phyloP scores from a whole-genome alignment of 2,797 vertebrate species.

The Helarctos malayanus region DNA sequence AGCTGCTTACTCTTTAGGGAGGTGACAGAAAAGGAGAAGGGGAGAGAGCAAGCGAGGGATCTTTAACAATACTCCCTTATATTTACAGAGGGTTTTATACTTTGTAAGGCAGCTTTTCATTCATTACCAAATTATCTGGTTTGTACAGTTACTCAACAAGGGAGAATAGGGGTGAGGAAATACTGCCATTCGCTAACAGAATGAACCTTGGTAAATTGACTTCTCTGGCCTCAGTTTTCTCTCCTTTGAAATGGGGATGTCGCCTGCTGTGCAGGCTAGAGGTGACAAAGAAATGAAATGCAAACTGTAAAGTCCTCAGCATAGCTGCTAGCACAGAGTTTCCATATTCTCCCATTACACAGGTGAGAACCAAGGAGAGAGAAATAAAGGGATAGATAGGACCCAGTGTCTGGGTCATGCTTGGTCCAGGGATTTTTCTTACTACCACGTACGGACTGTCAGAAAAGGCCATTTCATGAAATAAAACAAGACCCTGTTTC shows the following conservation, averaged over 20 bases:
- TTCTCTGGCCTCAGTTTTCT: constrained; percentile 46
- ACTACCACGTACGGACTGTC: background rate
- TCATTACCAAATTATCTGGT: constrained; percentile 62
- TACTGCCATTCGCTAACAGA: constrained; percentile 33
- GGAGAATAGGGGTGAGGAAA: background rate
- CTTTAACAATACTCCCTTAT: constrained; percentile 26
- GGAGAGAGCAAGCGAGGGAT: background rate
- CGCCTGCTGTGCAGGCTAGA: background rate
- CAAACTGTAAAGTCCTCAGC: background rate
- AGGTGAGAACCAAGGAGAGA: background rate
- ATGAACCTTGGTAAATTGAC: constrained; percentile 49
- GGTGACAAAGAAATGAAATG: background rate
- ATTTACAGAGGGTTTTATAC: constrained; percentile 23
- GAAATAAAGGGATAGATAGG: background rate
- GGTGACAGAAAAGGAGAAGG: constrained; percentile 55
- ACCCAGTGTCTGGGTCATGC: background rate
- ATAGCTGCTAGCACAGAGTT: background rate
- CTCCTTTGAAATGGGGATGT: constrained; percentile 8
- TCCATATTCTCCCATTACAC: background rate
- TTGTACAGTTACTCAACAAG: constrained; percentile 55
- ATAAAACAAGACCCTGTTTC: background rate
- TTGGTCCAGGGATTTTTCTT: background rate
- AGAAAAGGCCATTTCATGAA: background rate
- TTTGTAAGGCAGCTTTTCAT: constrained; percentile 54
- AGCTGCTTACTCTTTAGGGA: constrained; percentile 63